Conservation (phyloP, 1,140 invertebrate genomes). For the Drosophila pandora region DNA sequence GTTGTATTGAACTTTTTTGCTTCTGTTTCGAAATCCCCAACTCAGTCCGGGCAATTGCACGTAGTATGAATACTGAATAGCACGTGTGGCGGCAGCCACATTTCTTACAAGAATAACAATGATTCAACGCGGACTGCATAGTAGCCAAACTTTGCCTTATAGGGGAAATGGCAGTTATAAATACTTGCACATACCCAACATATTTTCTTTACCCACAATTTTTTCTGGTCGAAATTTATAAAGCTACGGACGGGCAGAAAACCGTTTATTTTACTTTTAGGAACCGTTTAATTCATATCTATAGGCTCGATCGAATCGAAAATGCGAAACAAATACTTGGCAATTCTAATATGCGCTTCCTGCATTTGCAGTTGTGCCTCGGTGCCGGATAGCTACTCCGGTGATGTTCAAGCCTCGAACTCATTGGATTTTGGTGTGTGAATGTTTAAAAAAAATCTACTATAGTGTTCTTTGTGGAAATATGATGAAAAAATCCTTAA, state of each 20-base stretch:
- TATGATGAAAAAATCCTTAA: not conserved
- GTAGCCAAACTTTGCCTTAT: slow-evolving; percentile 16
- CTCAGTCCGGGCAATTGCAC: slow-evolving; percentile 42
- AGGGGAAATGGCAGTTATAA: slow-evolving; percentile 41
- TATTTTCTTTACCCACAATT: slow-evolving; percentile 39
- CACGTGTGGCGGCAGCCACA: slow-evolving; percentile 40
- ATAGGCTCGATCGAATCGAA: slow-evolving; percentile 17
- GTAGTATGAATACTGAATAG: slow-evolving; percentile 43
- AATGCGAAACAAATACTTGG: slow-evolving; percentile 44
- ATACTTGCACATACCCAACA: slow-evolving; percentile 48
- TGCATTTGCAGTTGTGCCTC: slow-evolving; percentile 22
- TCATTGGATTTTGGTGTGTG: slow-evolving; percentile 76
- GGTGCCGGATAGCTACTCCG: slow-evolving; percentile 83
- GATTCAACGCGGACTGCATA: slow-evolving; percentile 1
- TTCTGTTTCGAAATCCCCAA: slow-evolving; percentile 42
- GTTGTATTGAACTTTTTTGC: slow-evolving; percentile 42
- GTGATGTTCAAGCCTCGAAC: slow-evolving; percentile 84
- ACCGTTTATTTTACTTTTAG: slow-evolving; percentile 63
- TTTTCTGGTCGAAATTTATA: slow-evolving; percentile 48
- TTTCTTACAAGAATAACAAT: slow-evolving; percentile 63
- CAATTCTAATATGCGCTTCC: slow-evolving; percentile 23
- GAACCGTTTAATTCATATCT: slow-evolving; percentile 36
- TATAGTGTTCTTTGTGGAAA: not conserved
- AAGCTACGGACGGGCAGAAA: slow-evolving; percentile 27
- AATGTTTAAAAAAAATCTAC: not conserved